A percentile compares a stretch with the other conserved stretches of the same genome.
These are phyloP conservation scores for Caenorhabditis virilis DNA, from an alignment of 2,888 invertebrate genomes.

Conservation along the genomic window DNA sequence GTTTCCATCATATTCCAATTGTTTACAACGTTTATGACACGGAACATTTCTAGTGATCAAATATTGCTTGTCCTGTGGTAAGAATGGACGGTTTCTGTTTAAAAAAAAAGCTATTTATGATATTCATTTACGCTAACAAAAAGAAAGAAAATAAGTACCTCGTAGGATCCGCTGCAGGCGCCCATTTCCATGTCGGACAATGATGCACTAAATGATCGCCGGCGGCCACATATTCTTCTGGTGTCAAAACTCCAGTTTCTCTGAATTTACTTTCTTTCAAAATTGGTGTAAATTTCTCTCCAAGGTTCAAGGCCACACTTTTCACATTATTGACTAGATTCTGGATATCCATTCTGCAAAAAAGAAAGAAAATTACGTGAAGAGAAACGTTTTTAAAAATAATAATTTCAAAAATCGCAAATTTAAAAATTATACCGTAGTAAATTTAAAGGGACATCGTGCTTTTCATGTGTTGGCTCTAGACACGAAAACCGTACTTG, in stretches of 20 bases:
- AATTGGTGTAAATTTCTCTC: slow-evolving; percentile 93
- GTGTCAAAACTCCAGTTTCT: slow-evolving; percentile 96
- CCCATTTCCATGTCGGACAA: slow-evolving; percentile 99
- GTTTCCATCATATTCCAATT: slow-evolving; percentile 89
- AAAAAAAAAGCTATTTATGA: too few species aligned
- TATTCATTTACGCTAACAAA: too few species aligned
- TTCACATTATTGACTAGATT: slow-evolving; percentile 93
- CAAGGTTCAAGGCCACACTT: slow-evolving; percentile 91
- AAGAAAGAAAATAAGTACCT: too few species aligned
- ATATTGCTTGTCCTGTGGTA: slow-evolving; percentile 92
- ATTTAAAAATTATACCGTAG: too few species aligned
- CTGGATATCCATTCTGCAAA: slow-evolving; percentile 78
- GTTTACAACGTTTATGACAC: slow-evolving; percentile 89
- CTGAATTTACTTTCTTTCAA: slow-evolving; percentile 80
- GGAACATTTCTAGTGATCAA: slow-evolving; percentile 95
- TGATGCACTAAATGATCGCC: slow-evolving; percentile 98
- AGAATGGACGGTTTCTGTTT: slow-evolving; percentile 74
- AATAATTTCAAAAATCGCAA: too few species aligned
- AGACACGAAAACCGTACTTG: neutral
- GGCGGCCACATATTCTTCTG: slow-evolving; percentile 95
- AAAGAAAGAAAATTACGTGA: too few species aligned
- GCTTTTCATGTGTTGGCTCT: neutral
- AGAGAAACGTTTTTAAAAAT: too few species aligned
- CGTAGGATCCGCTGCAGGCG: slow-evolving; percentile 79
- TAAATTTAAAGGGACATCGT: too few species aligned